phyloP scores from a whole-genome alignment of 2,888 invertebrate species.

The Homarus gammarus region DNA sequence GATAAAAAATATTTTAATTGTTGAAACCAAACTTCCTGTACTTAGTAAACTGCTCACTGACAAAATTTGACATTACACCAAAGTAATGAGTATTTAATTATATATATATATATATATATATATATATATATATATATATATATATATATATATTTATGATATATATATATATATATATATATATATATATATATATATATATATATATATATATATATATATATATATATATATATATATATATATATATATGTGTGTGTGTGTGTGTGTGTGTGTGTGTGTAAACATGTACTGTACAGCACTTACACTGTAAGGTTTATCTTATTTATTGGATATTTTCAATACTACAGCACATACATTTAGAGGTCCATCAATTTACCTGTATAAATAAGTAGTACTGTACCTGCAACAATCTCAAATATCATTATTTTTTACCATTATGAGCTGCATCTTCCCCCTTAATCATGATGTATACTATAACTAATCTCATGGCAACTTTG shows the following conservation, averaged over 20 bases:
- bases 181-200: constrained; percentile 32
- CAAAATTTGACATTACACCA: background rate
- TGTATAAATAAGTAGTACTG: background rate
- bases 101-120: constrained; percentile 52
- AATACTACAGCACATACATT: background rate
- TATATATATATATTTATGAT: constrained; percentile 47
- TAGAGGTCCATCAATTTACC: background rate
- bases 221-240: constrained; percentile 33
- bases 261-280: too few relatives aligned
- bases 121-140: constrained; percentile 40
- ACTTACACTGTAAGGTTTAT: too few relatives aligned
- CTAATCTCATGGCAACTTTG: background rate
- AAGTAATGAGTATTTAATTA: background rate
- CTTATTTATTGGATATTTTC: too few relatives aligned
- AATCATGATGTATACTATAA: background rate
- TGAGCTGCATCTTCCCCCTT: background rate
- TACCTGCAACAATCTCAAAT: background rate
- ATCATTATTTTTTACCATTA: background rate
- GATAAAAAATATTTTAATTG: too few relatives aligned
- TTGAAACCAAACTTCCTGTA: too few relatives aligned
- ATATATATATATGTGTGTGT: constrained; percentile 53
- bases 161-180: constrained; percentile 45
- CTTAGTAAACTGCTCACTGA: background rate
- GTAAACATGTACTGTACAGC: too few relatives aligned
- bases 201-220: constrained; percentile 49